Base-by-base conservation (phyloP, 2,888 invertebrate genomes). In the Ectropis crepuscularia region DNA sequence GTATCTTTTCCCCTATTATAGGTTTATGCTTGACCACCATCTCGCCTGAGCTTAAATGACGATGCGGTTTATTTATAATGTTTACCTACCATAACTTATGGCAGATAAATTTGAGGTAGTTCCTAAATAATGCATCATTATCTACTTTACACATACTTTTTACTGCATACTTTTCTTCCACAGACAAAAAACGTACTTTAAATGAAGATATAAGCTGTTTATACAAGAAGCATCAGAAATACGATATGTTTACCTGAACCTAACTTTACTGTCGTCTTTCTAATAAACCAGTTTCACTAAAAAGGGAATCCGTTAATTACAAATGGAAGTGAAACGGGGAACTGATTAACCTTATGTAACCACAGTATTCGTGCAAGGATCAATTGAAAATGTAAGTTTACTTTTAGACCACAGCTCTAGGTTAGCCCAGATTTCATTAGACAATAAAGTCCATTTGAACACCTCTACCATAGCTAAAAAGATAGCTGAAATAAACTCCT, bases 291-390 rank as follows among this genome's bases (percentile, higher is more conserved):
- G 60, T 60, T 60, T 58, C 38, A 48, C 45, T 59, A 54, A 53
- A 69, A 71, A 67, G 64, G 68, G 57, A 57, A 61, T 53, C 57
- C 46, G 65, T 65, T 72, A 70, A 70, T 72, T 67, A 66, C 68
- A 39, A 57, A 65, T 48, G 67, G 70, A 68, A 72, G 66, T 69
- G 70, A 67, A 71, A 72, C 66, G 53, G 42, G 66, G 68, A 72
- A 70, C 57, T 62, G 58, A 60, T 59, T 63, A 67, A 57, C 11
- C 53, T 69, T 69, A 68, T 43, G 66, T 65, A 71, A 70, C 57
- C 46, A 57, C 62, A 69, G 67, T 67, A 38, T 67, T 65, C 45
- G 65, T 57, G 58, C 50, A 60, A 51, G 58, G 66, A 68, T 64
- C 60, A 64, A 68, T 65, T 58, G 63, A 65, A 57, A 51, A 63